Base-by-base conservation (phyloP, 2,888 invertebrate species). In the Eurytoma adleriae region DNA sequence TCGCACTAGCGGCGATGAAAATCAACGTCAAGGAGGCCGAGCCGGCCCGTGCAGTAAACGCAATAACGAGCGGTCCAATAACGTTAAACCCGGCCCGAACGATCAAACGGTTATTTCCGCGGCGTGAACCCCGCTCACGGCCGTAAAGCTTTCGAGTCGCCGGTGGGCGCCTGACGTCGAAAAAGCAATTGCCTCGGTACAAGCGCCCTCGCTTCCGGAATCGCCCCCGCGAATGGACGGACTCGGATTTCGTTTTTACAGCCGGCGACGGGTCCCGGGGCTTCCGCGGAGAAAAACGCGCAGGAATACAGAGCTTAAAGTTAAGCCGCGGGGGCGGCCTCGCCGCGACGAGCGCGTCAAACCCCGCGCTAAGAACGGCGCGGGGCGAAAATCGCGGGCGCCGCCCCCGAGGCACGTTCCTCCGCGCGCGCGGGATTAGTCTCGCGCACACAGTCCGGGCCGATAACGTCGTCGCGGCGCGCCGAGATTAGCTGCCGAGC, bases 391-490 rank as follows among this genome's bases (percentile, higher is more conserved):
- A 61, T 61, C 61, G 24, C 14, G 27, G 27, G 27, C 61, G 5
- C 24, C 61, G 14, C 27, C 16, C 14, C 27, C 27, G 61, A 27
- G 27, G 61, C 61, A 61, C 61, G 61, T n/a, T 61, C 61, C 4
- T 13, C 61, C 13, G 14, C 20, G 40, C 10, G 40, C 13, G 14
- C 13, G 40, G 40, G 40, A 40, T 40, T 40, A 40, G 40, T 10
- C 40, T 7, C 40, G 40, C 40, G 40, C 40, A 40, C 40, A 30
- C 7, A 40, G 40, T 1, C 27, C 27, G 27, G 27, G 61, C 61
- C 27, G 61, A 61, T 61, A 61, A 61, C 61, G 54, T 54, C 54
- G 54, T 54, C 54, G 54, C 54, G n/a, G 16, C 16, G n/a, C 16
- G 54, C n/a, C 54, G 16, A 54, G 54, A n/a, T 14, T 54, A n/a